Evolutionary conservation across 2,888 invertebrate species (phyloP).

Genomic region (Heteropelma amictum): DNA sequence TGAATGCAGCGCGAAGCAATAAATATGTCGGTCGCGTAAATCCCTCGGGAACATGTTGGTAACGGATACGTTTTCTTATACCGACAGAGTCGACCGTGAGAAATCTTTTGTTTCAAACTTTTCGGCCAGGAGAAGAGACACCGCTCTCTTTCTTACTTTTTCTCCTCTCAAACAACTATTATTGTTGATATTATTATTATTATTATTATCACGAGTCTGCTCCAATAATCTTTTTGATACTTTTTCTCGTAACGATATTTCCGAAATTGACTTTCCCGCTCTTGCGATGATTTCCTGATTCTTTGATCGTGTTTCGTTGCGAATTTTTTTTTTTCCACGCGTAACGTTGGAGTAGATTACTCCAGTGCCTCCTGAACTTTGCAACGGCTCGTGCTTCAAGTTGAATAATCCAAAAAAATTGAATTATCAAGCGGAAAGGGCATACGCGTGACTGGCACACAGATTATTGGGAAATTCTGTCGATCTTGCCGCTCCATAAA

Average conservation of each 20-base stretch:
- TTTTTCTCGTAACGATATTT: too few species aligned
- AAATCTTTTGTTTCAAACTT: conserved; percentile 58
- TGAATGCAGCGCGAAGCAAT: conserved; percentile 56
- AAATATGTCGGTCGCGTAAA: conserved; percentile 60
- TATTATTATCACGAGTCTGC: too few species aligned
- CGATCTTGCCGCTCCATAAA: conserved; percentile 20
- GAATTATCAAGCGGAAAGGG: neutral
- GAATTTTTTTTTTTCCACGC: too few species aligned
- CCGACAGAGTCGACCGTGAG: conserved; percentile 27
- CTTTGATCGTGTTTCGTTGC: too few species aligned
- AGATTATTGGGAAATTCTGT: neutral
- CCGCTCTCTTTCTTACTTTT: too few species aligned
- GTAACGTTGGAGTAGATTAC: conserved; percentile 9
- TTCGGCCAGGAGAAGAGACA: conserved; percentile 13
- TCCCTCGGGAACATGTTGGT: conserved; percentile 57
- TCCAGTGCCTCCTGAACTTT: neutral
- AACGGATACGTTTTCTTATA: conserved; percentile 56
- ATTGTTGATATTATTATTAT: too few species aligned
- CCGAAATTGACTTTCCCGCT: too few species aligned
- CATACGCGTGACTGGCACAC: conserved; percentile 5
- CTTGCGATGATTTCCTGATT: too few species aligned
- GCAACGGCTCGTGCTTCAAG: neutral
- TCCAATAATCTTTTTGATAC: too few species aligned
- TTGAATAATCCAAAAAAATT: conserved; percentile 20
- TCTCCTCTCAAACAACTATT: neutral